Evolutionary conservation across 2,888 invertebrate species (phyloP), one percentile per base, ranked within the genome.

Genomic region (Drosophila pseudotalamancana): DNA sequence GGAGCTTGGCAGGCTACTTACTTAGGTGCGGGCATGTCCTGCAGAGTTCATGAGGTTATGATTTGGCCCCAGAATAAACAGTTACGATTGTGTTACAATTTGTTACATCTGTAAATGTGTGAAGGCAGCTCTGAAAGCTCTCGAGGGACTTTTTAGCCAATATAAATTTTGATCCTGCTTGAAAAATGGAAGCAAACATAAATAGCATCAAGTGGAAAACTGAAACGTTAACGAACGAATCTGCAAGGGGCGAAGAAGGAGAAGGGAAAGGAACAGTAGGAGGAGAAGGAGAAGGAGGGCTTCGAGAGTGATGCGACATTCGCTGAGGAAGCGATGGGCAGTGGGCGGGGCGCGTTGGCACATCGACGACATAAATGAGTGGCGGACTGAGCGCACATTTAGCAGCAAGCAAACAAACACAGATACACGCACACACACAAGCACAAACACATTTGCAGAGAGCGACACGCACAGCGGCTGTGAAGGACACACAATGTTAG

Each of bases 131-230:
- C 86, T 21, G 32, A 89, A 89, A 88, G 85, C 90, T 89, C 90
- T 89, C 89, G 80, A 85, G 90, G 90, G 90, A 90, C 89, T 89
- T 90, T 90, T 89, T 90, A 89, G 87, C 88, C 88, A 89, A 89
- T 88, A 90, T 85, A 89, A 88, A 88, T 89, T 88, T 89, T 90
- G 87, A 89, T 89, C 89, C 89, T 89, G 88, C 87, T 89, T 88
- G 87, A 87, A 88, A 89, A 90, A 87, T 87, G 88, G 83, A 87
- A 86, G 88, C 89, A 89, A 87, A 83, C 88, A 80, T 73, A 89
- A 87, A 84, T 84, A 84, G 83, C 83, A 85, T 84, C 83, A 84
- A 84, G 83, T 84, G 83, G 83, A 88, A 87, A 87, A 74, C 86
- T 76, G 75, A 74, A 78, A 78, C 77, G 77, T 88, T 83, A 87